These are phyloP conservation scores for Macaria liturata DNA, from an alignment of 2,888 invertebrate species.

Conservation along the genomic window DNA sequence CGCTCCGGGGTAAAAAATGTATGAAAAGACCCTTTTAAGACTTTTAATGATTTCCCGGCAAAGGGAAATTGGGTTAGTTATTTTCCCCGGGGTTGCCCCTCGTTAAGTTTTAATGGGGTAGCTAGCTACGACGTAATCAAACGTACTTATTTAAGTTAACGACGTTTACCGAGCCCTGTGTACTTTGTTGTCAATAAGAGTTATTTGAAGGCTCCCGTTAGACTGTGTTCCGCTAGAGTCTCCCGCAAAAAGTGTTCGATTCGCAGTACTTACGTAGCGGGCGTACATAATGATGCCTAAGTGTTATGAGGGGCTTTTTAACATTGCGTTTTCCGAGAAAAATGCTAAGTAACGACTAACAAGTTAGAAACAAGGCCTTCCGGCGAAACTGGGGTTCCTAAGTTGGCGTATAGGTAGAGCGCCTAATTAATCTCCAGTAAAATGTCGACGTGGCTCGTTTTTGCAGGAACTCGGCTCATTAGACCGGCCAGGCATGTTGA, in stretches of 20 bases:
- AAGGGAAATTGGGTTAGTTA: constrained; percentile 84
- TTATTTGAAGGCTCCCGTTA: constrained; percentile 49
- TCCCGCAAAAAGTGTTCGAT: constrained; percentile 40
- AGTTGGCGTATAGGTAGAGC: constrained; percentile 65
- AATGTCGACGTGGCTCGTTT: constrained; percentile 78
- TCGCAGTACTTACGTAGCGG: constrained; percentile 36
- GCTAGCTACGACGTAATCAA: constrained; percentile 82
- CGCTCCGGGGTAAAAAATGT: constrained; percentile 80
- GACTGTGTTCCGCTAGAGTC: constrained; percentile 39
- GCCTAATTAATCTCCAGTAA: constrained; percentile 80
- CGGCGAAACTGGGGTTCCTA: constrained; percentile 52
- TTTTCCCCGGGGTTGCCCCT: constrained; percentile 82
- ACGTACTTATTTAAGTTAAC: constrained; percentile 82
- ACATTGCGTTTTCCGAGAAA: constrained; percentile 54
- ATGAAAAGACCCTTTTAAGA: constrained; percentile 84
- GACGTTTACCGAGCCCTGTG: constrained; percentile 69
- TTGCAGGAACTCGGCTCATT: constrained; percentile 81
- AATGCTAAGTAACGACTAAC: constrained; percentile 52
- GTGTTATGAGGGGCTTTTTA: constrained; percentile 41
- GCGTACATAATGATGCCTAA: constrained; percentile 34
- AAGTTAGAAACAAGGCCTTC: constrained; percentile 62
- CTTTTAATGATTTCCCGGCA: constrained; percentile 84
- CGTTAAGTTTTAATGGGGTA: constrained; percentile 84
- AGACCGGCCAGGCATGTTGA: constrained; percentile 81
- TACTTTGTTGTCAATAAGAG: constrained; percentile 74